phyloP scores from a whole-genome alignment of 2,888 invertebrate species.

The Aricia artaxerxes region DNA sequence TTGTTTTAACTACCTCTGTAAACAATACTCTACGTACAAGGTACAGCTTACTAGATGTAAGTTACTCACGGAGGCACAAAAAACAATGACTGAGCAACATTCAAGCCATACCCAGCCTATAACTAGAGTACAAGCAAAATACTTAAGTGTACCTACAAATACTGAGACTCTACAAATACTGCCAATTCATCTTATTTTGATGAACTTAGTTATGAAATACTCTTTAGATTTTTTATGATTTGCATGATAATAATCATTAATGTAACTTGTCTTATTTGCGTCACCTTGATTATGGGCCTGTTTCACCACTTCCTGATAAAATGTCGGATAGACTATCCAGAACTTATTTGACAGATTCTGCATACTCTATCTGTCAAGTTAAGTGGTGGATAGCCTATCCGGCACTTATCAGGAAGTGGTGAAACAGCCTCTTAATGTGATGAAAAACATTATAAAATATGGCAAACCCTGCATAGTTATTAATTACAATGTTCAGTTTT shows the following conservation, averaged over 20 bases:
- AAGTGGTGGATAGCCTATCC: too few relatives aligned
- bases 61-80: not conserved
- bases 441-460: not conserved
- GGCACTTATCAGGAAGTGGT: too few relatives aligned
- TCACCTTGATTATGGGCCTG: not conserved
- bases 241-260: not conserved
- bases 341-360: too few relatives aligned
- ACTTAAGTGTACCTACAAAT: not conserved
- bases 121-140: conserved; percentile 16
- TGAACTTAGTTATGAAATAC: not conserved
- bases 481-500: not conserved
- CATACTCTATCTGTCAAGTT: too few relatives aligned
- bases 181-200: conserved; percentile 2
- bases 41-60: not conserved
- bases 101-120: not conserved
- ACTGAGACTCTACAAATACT: not conserved
- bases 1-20: not conserved
- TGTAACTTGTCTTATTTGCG: not conserved
- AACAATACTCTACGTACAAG: not conserved
- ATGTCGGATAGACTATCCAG: too few relatives aligned
- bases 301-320: too few relatives aligned
- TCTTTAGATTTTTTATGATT: not conserved
- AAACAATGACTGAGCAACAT: not conserved
- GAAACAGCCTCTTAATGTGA: not conserved
- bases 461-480: not conserved